Conservation (phyloP, 2,113 vertebrate species). For the Dicaeum eximium region DNA sequence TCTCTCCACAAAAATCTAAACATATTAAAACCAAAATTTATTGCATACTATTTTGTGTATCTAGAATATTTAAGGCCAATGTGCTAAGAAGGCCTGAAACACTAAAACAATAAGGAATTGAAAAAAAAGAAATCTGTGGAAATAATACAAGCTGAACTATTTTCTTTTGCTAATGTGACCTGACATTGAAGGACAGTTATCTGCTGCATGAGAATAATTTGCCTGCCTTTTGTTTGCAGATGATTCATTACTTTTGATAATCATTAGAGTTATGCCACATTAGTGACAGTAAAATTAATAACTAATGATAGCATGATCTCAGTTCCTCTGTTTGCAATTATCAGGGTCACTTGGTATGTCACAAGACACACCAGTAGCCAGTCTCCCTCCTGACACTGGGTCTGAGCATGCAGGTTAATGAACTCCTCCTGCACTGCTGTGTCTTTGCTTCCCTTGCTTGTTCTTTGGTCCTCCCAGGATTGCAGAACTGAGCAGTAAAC, state of each 20-base stretch:
- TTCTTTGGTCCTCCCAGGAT: neutral
- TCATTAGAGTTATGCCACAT: neutral
- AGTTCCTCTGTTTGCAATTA: neutral
- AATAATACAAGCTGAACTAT: neutral
- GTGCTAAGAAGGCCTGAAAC: neutral
- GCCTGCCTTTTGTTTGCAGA: neutral
- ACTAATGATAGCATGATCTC: neutral
- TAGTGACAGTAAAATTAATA: neutral
- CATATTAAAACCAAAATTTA: neutral
- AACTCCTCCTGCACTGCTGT: neutral
- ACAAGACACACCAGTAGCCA: neutral
- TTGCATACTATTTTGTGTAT: neutral
- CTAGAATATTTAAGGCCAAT: neutral
- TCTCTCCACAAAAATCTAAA: neutral
- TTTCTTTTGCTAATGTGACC: neutral
- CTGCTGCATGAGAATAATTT: neutral
- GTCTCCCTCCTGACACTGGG: neutral
- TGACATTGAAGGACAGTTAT: neutral
- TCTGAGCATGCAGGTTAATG: neutral
- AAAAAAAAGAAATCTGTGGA: neutral
- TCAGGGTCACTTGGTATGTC: neutral
- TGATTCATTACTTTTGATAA: constrained; percentile 5
- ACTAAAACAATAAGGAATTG: neutral
- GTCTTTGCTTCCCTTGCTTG: neutral
- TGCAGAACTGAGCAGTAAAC: neutral